Percentiles rank a stretch among this genome's conserved stretches.
phyloP scores from a whole-genome alignment of 2,113 vertebrate species.

The Acanthisitta chloris region DNA sequence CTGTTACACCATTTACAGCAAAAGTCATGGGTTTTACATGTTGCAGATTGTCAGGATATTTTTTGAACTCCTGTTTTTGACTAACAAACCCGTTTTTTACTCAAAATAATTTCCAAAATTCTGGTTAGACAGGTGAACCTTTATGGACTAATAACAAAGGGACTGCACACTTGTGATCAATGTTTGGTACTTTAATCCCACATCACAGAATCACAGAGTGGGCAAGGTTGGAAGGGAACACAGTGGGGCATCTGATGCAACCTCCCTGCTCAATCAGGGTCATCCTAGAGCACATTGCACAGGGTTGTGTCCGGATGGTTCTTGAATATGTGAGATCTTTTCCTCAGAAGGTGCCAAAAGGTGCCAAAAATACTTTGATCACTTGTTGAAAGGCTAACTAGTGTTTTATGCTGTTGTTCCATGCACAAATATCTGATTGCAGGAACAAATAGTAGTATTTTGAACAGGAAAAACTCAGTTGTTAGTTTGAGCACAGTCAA shows the following conservation, averaged over 20 bases:
- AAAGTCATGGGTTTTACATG: not conserved
- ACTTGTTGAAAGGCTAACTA: not conserved
- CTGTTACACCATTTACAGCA: not conserved
- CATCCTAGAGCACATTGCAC: not conserved
- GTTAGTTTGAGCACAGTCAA: not conserved
- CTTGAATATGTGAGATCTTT: not conserved
- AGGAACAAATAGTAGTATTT: not conserved
- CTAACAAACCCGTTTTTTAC: rapidly evolving
- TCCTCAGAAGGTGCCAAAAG: not conserved
- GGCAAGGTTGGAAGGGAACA: not conserved
- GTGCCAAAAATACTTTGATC: not conserved
- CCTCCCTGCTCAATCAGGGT: too few species aligned
- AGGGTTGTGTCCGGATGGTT: not conserved
- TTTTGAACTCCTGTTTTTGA: not conserved
- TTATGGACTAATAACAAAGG: not conserved
- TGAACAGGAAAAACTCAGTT: not conserved
- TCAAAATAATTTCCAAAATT: not conserved
- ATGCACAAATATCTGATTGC: not conserved
- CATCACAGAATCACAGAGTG: not conserved
- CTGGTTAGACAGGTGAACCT: not conserved
- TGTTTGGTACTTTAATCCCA: not conserved
- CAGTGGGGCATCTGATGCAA: not conserved
- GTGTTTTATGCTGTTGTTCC: not conserved
- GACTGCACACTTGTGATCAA: rapidly evolving
- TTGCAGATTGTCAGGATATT: not conserved